Evolutionary conservation across 2,113 vertebrate species (phyloP).

Genomic region (Sturnira hondurensis): DNA sequence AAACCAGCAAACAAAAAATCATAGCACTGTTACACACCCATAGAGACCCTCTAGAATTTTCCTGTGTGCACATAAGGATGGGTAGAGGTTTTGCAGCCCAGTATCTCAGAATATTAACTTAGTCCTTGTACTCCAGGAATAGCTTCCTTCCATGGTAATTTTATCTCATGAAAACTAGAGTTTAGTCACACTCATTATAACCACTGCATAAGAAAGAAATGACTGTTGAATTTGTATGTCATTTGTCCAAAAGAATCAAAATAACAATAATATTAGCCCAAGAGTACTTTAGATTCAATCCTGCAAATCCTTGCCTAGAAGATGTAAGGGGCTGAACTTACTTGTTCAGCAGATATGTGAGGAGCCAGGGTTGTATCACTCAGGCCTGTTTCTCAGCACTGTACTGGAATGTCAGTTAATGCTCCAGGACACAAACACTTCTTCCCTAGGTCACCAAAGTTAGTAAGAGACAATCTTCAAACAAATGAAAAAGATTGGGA

Average conservation of each 20-base stretch:
- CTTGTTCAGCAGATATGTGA: background rate
- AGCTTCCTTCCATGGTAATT: background rate
- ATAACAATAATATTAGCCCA: background rate
- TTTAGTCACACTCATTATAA: background rate
- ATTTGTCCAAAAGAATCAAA: background rate
- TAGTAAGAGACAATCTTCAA: background rate
- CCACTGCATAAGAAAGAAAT: background rate
- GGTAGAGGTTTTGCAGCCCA: background rate
- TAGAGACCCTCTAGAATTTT: background rate
- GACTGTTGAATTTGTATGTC: background rate
- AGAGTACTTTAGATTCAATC: background rate
- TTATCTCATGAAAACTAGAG: background rate
- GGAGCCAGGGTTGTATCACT: background rate
- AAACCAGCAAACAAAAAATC: background rate
- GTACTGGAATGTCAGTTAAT: background rate
- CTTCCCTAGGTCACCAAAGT: background rate
- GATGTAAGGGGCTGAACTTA: background rate
- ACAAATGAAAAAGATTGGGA: background rate
- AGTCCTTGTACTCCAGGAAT: background rate
- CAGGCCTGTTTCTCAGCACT: background rate
- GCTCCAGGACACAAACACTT: background rate
- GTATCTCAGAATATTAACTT: background rate
- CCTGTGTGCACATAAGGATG: background rate
- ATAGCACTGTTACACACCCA: background rate
- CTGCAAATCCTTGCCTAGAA: background rate